phyloP scores from a whole-genome alignment of 2,797 vertebrate species.

The Chelon auratus region DNA sequence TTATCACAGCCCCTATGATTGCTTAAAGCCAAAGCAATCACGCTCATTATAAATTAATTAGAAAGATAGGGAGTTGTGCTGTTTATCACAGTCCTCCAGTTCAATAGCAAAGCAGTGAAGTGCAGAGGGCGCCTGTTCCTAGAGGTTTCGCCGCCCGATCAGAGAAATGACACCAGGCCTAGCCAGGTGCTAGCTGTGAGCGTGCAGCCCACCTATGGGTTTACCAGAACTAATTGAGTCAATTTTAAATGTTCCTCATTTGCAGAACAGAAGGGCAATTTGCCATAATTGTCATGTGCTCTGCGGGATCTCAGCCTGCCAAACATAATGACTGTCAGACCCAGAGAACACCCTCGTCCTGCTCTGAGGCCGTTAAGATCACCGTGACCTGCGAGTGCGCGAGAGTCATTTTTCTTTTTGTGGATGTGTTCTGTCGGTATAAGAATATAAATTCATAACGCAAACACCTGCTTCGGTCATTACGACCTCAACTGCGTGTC shows the following conservation, averaged over 20 bases:
- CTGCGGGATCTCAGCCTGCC: slow-evolving; percentile 30
- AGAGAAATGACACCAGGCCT: slow-evolving; percentile 11
- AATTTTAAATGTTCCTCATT: slow-evolving; percentile 47
- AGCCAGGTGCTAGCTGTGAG: slow-evolving; percentile 9
- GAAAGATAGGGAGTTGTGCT: slow-evolving; percentile 29
- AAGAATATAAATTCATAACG: slow-evolving; percentile 18
- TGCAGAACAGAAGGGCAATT: slow-evolving; percentile 42
- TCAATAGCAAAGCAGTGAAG: slow-evolving; percentile 26
- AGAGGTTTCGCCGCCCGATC: not conserved
- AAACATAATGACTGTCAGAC: slow-evolving; percentile 44
- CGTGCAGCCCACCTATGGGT: slow-evolving; percentile 2
- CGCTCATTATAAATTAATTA: slow-evolving; percentile 51
- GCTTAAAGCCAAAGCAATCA: slow-evolving; percentile 36
- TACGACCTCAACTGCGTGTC: slow-evolving; percentile 5
- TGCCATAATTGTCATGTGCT: slow-evolving; percentile 46
- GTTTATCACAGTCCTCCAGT: slow-evolving; percentile 17
- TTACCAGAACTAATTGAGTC: slow-evolving; percentile 42
- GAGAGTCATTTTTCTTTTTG: slow-evolving; percentile 31
- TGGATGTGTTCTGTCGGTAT: slow-evolving; percentile 5
- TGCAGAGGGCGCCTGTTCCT: slow-evolving; percentile 16
- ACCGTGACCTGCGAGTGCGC: slow-evolving; percentile 25
- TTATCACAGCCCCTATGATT: slow-evolving; percentile 19
- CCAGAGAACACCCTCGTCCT: slow-evolving; percentile 7
- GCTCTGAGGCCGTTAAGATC: slow-evolving; percentile 43
- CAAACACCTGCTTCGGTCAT: slow-evolving; percentile 6